Percentiles rank a stretch among this genome's conserved stretches.
Conservation (phyloP, 2,113 vertebrate genomes). For the Myodes glareolus region DNA sequence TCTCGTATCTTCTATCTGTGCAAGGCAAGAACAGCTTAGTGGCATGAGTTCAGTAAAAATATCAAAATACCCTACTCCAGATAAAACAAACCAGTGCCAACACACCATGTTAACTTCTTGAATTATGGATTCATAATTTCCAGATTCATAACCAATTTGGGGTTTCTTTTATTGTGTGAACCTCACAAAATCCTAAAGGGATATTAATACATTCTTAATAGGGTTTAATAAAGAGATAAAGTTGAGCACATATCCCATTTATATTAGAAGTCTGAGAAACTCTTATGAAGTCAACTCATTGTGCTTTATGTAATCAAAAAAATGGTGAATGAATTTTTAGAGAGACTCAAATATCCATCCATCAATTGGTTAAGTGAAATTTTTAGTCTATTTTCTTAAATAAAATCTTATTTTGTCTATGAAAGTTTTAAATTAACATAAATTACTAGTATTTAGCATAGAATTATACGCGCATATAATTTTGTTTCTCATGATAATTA, state of each 20-base stretch:
- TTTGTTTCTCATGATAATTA: not conserved
- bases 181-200: constrained; percentile 1
- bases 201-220: constrained; percentile 23
- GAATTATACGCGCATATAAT: not conserved
- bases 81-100: not conserved
- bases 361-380: not conserved
- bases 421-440: constrained; percentile 37
- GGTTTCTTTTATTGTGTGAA: not conserved
- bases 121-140: constrained; percentile 54
- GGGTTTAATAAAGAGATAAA: not conserved
- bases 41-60: not conserved
- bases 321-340: not conserved
- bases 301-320: not conserved
- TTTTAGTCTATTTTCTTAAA: not conserved
- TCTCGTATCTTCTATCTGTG: constrained; percentile 27
- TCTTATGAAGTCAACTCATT: not conserved
- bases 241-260: not conserved
- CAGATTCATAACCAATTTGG: constrained; percentile 13
- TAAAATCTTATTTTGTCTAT: not conserved
- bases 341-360: not conserved
- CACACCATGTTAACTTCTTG: not conserved
- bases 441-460: not conserved
- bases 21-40: constrained; percentile 12
- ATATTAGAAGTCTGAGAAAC: not conserved
- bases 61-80: not conserved